A percentile compares a stretch with the other conserved stretches of the same genome.
Evolutionary conservation across 2,888 invertebrate species (phyloP).

Genomic region (Dicyrtoma fusca): DNA sequence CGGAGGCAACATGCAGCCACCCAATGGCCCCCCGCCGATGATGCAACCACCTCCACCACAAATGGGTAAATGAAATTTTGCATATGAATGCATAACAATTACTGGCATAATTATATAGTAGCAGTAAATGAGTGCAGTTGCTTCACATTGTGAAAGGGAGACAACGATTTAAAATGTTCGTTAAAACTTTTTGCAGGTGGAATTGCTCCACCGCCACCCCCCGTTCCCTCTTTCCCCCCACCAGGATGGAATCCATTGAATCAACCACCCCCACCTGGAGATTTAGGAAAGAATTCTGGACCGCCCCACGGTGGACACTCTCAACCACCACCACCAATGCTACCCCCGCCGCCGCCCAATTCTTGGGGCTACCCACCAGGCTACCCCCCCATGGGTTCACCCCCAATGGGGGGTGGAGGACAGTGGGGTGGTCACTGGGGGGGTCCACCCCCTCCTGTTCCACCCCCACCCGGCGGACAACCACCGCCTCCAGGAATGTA

Average conservation of each 20-base stretch:
- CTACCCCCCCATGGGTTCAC: constrained; percentile 55
- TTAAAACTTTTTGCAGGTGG: not conserved
- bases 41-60: not conserved
- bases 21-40: not conserved
- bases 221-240: not conserved
- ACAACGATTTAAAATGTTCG: too few relatives aligned
- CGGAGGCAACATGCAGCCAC: not conserved
- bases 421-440: constrained; percentile 44
- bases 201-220: not conserved
- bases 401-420: constrained; percentile 48
- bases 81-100: not conserved
- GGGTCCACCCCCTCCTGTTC: constrained; percentile 43
- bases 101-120: too few relatives aligned
- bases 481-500: constrained; percentile 62
- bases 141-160: too few relatives aligned
- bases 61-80: not conserved
- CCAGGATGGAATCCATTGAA: not conserved
- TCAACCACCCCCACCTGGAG: constrained; percentile 31
- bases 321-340: constrained; percentile 24
- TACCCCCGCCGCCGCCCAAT: constrained; percentile 39
- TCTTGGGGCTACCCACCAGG: constrained; percentile 57
- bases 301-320: not conserved
- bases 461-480: constrained; percentile 58
- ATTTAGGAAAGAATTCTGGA: not conserved
- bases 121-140: too few relatives aligned